Evolutionary conservation across 2,888 invertebrate species (phyloP).

Genomic region (Ferrisia virgata): DNA sequence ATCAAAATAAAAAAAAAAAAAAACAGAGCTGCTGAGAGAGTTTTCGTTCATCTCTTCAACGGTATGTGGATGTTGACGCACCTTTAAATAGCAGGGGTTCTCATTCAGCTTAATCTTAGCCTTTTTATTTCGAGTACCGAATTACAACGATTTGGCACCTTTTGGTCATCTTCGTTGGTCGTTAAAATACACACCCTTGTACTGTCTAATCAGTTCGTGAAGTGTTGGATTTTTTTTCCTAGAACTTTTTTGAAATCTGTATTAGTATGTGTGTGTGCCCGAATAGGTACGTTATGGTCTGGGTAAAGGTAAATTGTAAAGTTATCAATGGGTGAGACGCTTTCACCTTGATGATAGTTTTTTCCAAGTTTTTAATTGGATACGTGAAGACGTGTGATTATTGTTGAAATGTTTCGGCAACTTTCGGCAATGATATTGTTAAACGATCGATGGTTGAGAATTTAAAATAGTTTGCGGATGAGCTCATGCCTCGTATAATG

Average conservation of each 20-base stretch:
- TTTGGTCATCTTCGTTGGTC: neutral
- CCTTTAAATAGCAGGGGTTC: constrained; percentile 30
- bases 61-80: constrained; percentile 28
- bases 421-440: neutral
- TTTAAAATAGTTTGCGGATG: neutral
- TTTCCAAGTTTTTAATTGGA: neutral
- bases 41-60: constrained; percentile 7
- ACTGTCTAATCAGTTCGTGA: neutral
- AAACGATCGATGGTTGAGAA: neutral
- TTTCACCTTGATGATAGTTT: neutral
- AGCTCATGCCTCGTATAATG: too few species aligned
- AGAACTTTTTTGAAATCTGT: too few species aligned
- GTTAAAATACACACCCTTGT: neutral
- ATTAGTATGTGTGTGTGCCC: too few species aligned
- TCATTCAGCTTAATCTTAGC: neutral
- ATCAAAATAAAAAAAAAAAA: too few species aligned
- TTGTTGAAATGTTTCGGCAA: neutral
- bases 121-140: neutral
- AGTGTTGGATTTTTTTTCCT: neutral
- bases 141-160: neutral
- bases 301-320: neutral
- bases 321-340: neutral
- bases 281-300: neutral
- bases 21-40: constrained; percentile 14
- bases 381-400: neutral